Evolutionary conservation across 2,888 invertebrate genomes (phyloP).

Genomic region (Mythimna ferrago): DNA sequence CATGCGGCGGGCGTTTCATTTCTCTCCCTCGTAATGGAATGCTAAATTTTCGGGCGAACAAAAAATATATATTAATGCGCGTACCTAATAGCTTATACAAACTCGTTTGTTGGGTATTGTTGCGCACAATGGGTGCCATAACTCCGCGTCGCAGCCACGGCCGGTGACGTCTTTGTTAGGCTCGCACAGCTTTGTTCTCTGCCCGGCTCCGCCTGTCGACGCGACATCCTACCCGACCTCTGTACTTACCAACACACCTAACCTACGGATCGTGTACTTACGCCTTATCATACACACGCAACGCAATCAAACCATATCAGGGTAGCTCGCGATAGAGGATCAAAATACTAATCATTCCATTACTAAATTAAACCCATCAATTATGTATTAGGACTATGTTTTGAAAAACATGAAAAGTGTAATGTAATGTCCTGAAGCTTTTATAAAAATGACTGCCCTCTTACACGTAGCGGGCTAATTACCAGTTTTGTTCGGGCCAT

Average conservation of each 20-base stretch:
- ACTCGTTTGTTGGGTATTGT: conserved; percentile 91
- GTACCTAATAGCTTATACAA: conserved; percentile 91
- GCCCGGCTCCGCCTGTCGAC: conserved; percentile 86
- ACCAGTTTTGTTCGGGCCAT: conserved; percentile 87
- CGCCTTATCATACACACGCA: conserved; percentile 50
- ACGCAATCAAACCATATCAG: conserved; percentile 56
- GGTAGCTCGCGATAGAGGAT: conserved; percentile 21
- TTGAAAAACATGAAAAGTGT: conserved; percentile 55
- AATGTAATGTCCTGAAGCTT: conserved; percentile 64
- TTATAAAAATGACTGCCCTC: conserved; percentile 77
- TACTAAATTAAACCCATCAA: conserved; percentile 75
- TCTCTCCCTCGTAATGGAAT: conserved; percentile 91
- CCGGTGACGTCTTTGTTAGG: conserved; percentile 91
- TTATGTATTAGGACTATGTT: conserved; percentile 67
- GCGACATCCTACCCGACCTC: conserved; percentile 80
- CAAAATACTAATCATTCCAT: conserved; percentile 65
- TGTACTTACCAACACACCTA: conserved; percentile 71
- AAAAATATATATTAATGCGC: conserved; percentile 91
- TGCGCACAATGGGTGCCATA: conserved; percentile 91
- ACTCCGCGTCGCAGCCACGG: conserved; percentile 90
- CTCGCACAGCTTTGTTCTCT: conserved; percentile 85
- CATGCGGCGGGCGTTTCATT: conserved; percentile 91
- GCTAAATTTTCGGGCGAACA: conserved; percentile 91
- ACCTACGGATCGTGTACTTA: conserved; percentile 69
- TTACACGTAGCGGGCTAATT: conserved; percentile 82